Evolutionary conservation across 2,888 invertebrate genomes (phyloP), one percentile per base, ranked within the genome.

Genomic region (Lypha dubia): DNA sequence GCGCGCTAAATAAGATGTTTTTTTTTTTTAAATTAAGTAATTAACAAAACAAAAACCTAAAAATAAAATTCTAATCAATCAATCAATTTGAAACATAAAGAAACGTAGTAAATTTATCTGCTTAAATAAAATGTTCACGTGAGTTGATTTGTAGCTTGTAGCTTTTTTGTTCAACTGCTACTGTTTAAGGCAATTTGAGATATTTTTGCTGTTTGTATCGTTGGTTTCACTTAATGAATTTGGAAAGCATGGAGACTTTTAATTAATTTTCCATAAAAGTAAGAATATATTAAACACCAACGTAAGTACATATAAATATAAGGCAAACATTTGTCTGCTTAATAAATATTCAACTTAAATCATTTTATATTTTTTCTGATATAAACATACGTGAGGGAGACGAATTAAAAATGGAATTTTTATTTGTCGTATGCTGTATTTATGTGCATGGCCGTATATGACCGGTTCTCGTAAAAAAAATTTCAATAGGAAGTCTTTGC

Each of bases 61-160:
- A 89, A 88, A 89, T 90, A 89, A 90, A 28, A 28, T 28, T 89
- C 90, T 89, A 91, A 92, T 91, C 92, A 91, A 92, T 92, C 92
- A 92, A 92, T 91, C 90, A 89, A 73, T 56, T 75, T 71, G 51
- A 63, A 70, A 83, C 67, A 58, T 56, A 38, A 76, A 28, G 8
- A 20, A 51, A 60, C 51, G 32, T 70, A 32, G 44, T 63, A 46
- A 53, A 63, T 70, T 62, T 62, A 22, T 70, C 28, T 63, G 46
- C n/a, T 63, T 13, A 15, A 35, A 6, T n/a, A 24, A 4, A 24
- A 53, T 9, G 8, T 44, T 79, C 15, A 71, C 53, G 22, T 46
- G 44, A 49, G 49, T 11, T 5, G 28, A n/a, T n/a, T 28, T 74
- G 41, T 46, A 68, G 75, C 44, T 58, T 58, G 22, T 38, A 24